phyloP scores from a whole-genome alignment of 2,888 invertebrate genomes.

The Alloplasta piceator region DNA sequence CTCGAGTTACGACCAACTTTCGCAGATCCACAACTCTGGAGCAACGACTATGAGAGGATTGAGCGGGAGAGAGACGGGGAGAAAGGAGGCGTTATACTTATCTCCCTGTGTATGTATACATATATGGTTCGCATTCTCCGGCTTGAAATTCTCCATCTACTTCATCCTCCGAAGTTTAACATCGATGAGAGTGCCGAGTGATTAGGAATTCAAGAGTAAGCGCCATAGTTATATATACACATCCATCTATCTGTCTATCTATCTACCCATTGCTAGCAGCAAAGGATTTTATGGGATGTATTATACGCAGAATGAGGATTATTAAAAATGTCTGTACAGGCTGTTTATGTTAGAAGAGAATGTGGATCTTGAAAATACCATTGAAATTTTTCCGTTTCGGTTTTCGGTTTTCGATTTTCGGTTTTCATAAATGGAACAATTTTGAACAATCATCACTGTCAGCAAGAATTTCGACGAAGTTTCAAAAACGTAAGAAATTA shows the following conservation, averaged over 20 bases:
- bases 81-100: constrained; percentile 7
- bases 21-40: constrained; percentile 46
- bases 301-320: too few species aligned
- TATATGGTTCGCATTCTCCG: constrained; percentile 5
- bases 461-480: too few species aligned
- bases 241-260: too few species aligned
- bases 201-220: constrained; percentile 56
- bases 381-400: too few species aligned
- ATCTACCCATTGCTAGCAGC: constrained; percentile 11
- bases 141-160: constrained; percentile 32
- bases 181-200: constrained; percentile 52
- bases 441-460: too few species aligned
- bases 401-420: too few species aligned
- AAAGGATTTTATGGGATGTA: too few species aligned
- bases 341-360: too few species aligned
- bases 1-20: constrained; percentile 60
- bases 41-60: not conserved
- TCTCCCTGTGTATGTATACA: not conserved
- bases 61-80: constrained; percentile 28
- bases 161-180: constrained; percentile 50
- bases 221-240: constrained; percentile 1
- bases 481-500: too few species aligned
- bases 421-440: too few species aligned
- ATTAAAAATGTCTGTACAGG: too few species aligned
- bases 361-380: too few species aligned